Evolutionary conservation across 2,888 invertebrate genomes (phyloP), one percentile per base, ranked within the genome.

Genomic region (Dasypogon diadema): DNA sequence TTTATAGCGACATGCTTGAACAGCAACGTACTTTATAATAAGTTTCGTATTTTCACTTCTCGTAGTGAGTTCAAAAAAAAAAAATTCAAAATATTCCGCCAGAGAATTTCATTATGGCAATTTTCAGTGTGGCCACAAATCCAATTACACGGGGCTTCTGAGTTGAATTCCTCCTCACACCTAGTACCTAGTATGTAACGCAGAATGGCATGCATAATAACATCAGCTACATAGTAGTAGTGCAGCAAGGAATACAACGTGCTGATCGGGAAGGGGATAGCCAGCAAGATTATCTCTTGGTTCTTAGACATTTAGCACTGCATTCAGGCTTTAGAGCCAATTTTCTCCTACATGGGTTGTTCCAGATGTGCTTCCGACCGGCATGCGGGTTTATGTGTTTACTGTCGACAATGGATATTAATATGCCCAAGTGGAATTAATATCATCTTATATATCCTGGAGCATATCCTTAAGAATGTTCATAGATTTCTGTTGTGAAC

Each of bases 221-320:
- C 65, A 22, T 24, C 63, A 12, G 42, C 42, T 12, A 42, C 10
- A n/a, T n/a, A n/a, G n/a, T n/a, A n/a, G n/a, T 63, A 18, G 42
- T 63, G 42, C 37, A 22, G 42, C 21, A 12, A 42, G 34, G 58
- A 16, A 3, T 2, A 30, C 21, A 10, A 63, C 18, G n/a, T 63
- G 60, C 34, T 22, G 30, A 8, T 3, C 30, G 30, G 30, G 8
- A n/a, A 48, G 46, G 10, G 65, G 48, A 46, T 46, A 18, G 48
- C n/a, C 37, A 65, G 14, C 24, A 65, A 42, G 48, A 65, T 65
- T 65, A 65, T 48, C 65, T 65, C 65, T 46, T 65, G 65, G 46
- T 65, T 48, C 65, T 65, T 65, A 65, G 48, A 65, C 65, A 65
- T 65, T 65, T 65, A 65, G 65, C 65, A 65, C 46, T 65, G 65